Conservation (phyloP, 2,113 vertebrate genomes). For the Orcinus orca region DNA sequence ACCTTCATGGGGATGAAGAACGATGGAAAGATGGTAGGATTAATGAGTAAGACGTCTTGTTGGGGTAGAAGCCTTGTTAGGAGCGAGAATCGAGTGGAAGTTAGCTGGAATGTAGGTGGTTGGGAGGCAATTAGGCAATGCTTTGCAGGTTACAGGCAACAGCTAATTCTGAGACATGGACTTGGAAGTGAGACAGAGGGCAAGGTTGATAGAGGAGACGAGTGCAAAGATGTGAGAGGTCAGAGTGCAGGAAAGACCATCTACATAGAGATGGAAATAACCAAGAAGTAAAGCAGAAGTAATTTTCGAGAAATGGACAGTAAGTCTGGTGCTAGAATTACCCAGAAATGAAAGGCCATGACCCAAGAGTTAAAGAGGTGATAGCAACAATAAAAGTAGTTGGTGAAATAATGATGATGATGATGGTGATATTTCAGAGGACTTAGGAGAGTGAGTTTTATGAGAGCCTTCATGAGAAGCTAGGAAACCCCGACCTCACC, state of each 20-base stretch:
- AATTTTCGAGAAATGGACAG: not conserved
- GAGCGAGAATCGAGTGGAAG: not conserved
- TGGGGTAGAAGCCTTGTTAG: not conserved
- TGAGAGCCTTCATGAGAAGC: not conserved
- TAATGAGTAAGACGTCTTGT: not conserved
- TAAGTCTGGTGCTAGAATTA: not conserved
- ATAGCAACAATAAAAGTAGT: not conserved
- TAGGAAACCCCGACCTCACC: not conserved
- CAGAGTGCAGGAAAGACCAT: not conserved
- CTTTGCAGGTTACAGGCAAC: not conserved
- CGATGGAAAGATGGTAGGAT: not conserved
- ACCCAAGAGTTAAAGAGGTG: not conserved
- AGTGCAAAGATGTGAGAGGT: not conserved
- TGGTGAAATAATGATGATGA: not conserved
- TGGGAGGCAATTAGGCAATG: not conserved
- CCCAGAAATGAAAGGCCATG: not conserved
- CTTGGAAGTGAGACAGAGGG: not conserved
- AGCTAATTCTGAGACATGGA: not conserved
- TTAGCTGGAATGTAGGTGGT: not conserved
- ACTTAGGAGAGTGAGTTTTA: not conserved
- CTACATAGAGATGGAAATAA: not conserved
- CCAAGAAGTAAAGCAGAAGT: not conserved
- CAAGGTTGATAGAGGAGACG: not conserved
- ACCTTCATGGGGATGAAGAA: not conserved
- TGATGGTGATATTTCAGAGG: not conserved